Conservation (phyloP, 2,888 invertebrate species). For the Pyrrhosoma nymphula region DNA sequence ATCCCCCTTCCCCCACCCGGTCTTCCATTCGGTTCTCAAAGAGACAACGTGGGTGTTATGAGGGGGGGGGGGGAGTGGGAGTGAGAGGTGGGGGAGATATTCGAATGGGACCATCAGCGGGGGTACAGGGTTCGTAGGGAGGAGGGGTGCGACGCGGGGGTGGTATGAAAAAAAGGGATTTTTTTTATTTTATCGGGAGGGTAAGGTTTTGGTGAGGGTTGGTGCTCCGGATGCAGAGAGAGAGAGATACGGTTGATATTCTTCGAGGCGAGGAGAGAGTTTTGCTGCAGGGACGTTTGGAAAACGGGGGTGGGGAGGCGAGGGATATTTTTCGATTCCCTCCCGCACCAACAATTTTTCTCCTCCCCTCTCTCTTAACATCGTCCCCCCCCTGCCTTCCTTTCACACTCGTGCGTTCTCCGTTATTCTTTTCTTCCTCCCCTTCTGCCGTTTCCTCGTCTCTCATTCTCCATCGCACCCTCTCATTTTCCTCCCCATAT, state of each 20-base stretch:
- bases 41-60: no score
- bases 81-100: not conserved
- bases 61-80: not conserved
- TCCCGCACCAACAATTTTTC: not conserved
- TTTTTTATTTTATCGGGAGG: not conserved
- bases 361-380: not conserved
- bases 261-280: not conserved
- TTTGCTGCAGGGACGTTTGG: not conserved
- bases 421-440: not conserved
- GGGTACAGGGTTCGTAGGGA: no score
- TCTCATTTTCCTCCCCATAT: not conserved
- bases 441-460: no score
- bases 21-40: no score
- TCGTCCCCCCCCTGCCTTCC: not conserved
- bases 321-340: conserved; percentile 32
- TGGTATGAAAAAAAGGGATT: no score
- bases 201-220: not conserved
- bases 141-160: no score
- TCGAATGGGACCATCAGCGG: not conserved
- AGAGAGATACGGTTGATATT: not conserved
- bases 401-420: not conserved
- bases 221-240: not conserved
- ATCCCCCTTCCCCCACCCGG: not conserved
- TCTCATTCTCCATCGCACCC: not conserved
- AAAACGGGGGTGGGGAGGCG: not conserved